phyloP scores from a whole-genome alignment of 2,888 invertebrate species.

The Pseudolycoriella hygida region DNA sequence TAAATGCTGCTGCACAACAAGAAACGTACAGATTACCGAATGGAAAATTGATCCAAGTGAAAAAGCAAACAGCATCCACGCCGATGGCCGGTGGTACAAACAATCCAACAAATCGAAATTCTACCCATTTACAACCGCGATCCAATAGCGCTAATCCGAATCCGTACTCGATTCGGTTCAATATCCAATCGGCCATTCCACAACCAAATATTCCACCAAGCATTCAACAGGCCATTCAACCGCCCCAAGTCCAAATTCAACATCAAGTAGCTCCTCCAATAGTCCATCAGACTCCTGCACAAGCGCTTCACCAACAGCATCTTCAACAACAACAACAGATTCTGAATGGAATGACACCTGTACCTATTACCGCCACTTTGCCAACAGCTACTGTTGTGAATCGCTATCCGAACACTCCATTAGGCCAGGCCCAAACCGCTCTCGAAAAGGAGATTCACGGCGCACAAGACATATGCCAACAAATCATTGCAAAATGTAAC shows the following conservation, averaged over 20 bases:
- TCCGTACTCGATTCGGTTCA: background rate
- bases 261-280: background rate
- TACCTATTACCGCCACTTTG: background rate
- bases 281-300: conserved; percentile 10
- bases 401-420: conserved; percentile 18
- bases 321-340: conserved; percentile 14
- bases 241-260: background rate
- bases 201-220: too few relatives aligned
- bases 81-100: background rate
- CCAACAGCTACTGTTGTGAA: conserved; percentile 6
- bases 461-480: conserved; percentile 27
- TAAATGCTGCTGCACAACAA: conserved; percentile 29
- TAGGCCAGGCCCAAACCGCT: conserved; percentile 23
- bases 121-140: background rate
- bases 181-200: background rate
- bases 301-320: conserved; percentile 12
- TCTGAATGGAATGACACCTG: conserved; percentile 4
- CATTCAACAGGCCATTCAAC: background rate
- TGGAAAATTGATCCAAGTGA: conserved; percentile 28
- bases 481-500: conserved; percentile 25
- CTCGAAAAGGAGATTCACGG: conserved; percentile 26
- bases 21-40: conserved; percentile 28
- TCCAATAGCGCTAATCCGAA: background rate
- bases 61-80: conserved; percentile 17
- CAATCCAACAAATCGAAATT: background rate